These are phyloP conservation scores for Passer domesticus DNA, from an alignment of 2,113 vertebrate species.

Conservation along the genomic window DNA sequence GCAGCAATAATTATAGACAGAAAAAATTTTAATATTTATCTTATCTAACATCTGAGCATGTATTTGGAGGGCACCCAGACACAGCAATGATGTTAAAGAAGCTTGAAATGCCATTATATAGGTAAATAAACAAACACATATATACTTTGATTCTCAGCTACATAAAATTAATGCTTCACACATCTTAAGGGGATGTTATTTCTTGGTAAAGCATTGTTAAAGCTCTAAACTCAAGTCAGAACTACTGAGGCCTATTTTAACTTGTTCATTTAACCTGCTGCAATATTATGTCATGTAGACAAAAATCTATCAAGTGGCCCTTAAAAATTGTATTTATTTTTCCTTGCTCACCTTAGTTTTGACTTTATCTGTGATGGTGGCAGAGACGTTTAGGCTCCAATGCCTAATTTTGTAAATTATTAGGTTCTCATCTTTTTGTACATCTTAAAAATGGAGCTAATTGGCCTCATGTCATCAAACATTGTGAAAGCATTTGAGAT, in stretches of 20 bases:
- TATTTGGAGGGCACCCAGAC: slow-evolving; percentile 49
- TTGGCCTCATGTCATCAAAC: neutral
- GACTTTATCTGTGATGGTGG: neutral
- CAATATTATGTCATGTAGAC: neutral
- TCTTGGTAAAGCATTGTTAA: neutral
- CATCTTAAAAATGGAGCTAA: neutral
- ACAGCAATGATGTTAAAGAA: neutral
- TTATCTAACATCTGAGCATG: slow-evolving; percentile 41
- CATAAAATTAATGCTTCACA: neutral
- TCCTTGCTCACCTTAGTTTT: neutral
- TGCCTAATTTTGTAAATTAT: neutral
- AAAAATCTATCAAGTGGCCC: neutral
- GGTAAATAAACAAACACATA: slow-evolving; percentile 48
- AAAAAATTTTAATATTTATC: slow-evolving; percentile 57
- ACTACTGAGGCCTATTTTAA: neutral
- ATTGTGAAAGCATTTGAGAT: neutral
- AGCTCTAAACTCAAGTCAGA: neutral
- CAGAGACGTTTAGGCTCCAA: neutral
- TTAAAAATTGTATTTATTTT: neutral
- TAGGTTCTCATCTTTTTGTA: neutral
- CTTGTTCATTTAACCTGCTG: neutral
- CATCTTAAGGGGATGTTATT: slow-evolving; percentile 22
- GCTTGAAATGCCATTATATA: slow-evolving; percentile 32
- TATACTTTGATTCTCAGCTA: slow-evolving; percentile 24
- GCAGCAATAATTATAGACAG: slow-evolving; percentile 8